Conservation (phyloP, 2,113 vertebrate genomes). For the Chaetops frenatus region DNA sequence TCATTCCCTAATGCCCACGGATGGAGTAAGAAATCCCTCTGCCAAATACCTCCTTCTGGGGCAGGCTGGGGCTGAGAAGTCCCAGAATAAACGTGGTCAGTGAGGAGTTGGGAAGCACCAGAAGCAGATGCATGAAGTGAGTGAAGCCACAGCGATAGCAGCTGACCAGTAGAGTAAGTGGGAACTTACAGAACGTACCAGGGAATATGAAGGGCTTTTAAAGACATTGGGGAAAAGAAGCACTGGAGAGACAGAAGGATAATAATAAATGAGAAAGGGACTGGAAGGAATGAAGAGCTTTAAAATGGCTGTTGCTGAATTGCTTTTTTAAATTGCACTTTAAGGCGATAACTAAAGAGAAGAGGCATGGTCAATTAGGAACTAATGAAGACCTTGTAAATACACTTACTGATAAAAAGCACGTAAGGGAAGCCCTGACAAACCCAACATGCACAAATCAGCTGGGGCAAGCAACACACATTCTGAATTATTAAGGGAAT, state of each 20-base stretch:
- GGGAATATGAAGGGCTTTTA: not conserved
- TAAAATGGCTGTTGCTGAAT: conserved; percentile 56
- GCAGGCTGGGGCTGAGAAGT: not conserved
- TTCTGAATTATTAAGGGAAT: conserved; percentile 54
- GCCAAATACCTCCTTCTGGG: not conserved
- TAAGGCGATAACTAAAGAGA: conserved; percentile 62
- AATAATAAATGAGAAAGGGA: conserved; percentile 34
- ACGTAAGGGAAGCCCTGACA: conserved; percentile 48
- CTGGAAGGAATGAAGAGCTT: conserved; percentile 37
- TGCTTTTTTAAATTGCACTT: conserved; percentile 60
- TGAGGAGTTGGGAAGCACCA: not conserved
- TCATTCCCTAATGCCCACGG: fast-evolving
- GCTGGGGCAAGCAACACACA: not conserved
- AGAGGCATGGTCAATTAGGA: conserved; percentile 65
- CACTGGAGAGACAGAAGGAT: not conserved
- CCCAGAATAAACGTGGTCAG: not conserved
- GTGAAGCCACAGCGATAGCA: not conserved
- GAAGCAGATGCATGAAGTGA: not conserved
- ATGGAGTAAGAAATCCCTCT: not conserved
- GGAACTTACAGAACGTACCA: not conserved
- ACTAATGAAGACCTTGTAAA: conserved; percentile 71
- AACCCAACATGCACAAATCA: conserved; percentile 32
- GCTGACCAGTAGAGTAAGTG: not conserved
- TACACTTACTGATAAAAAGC: conserved; percentile 66
- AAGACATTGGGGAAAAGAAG: not conserved